Evolutionary conservation across 37 sponge, comb jelly and placozoan genomes (phyloP).

Genomic region (Ianthella basta): DNA sequence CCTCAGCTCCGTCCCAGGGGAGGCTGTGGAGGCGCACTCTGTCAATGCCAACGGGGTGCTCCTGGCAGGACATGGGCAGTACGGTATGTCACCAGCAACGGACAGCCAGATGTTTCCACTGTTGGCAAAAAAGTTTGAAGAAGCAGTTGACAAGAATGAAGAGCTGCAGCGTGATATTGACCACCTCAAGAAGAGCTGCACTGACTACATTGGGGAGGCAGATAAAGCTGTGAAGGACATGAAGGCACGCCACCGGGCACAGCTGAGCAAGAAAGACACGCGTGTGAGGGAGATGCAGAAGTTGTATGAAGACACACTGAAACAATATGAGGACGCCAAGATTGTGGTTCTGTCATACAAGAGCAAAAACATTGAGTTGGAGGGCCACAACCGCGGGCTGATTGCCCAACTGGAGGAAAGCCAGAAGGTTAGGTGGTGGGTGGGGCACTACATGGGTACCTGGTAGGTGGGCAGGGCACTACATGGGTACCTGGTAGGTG

Average conservation of each 20-base stretch:
- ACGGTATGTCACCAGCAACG: no score
- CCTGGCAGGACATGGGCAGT: no score
- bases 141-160: neutral
- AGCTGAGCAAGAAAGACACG: neutral
- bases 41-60: no score
- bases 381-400: neutral
- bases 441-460: no score
- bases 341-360: constrained; percentile 32
- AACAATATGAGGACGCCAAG: constrained; percentile 31
- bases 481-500: no score
- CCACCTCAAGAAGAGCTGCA: neutral
- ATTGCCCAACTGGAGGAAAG: no score
- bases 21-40: no score
- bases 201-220: neutral
- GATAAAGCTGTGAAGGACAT: neutral
- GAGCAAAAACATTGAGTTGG: constrained; percentile 40
- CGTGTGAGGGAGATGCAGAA: neutral
- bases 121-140: neutral
- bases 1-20: neutral
- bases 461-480: no score
- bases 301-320: neutral
- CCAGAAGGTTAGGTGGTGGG: no score
- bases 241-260: neutral
- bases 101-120: neutral
- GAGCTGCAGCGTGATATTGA: neutral